Percentiles rank a stretch among this genome's conserved stretches.
Conservation (phyloP, 2,113 vertebrate species). For the Choloepus hoffmanni region DNA sequence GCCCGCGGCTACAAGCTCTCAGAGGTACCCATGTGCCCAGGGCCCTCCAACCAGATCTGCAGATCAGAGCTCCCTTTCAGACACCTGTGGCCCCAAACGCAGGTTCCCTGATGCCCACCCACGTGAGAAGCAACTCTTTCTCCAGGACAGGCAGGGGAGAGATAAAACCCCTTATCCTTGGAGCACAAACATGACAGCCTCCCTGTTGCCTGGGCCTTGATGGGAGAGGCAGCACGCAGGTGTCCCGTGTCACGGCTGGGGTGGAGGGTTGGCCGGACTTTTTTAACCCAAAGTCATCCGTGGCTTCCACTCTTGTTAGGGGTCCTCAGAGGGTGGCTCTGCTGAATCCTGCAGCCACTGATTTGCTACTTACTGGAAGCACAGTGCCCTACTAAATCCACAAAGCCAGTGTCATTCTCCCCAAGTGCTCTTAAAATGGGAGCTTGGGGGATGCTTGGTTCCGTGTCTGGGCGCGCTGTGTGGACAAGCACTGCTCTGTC, state of each 20-base stretch:
- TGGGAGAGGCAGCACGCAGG: neutral
- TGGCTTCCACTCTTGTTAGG: neutral
- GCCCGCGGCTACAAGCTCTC: neutral
- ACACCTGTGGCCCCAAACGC: neutral
- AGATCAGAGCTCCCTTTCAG: neutral
- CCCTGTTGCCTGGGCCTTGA: neutral
- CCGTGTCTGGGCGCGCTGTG: neutral
- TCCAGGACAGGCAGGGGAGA: neutral
- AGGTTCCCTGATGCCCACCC: neutral
- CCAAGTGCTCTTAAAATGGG: neutral
- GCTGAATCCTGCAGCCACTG: neutral
- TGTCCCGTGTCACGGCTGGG: neutral
- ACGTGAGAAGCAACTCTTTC: neutral
- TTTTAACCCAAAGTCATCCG: neutral
- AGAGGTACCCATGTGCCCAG: neutral
- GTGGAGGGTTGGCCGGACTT: neutral
- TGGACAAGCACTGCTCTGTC: neutral
- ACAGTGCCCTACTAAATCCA: neutral
- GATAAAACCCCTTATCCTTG: neutral
- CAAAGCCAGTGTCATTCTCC: neutral
- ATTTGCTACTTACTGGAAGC: neutral
- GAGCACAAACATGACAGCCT: neutral
- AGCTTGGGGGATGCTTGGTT: neutral
- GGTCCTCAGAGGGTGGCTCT: neutral
- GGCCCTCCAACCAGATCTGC: neutral